A percentile compares a stretch with the other conserved stretches of the same genome.
phyloP scores from a whole-genome alignment of 1,140 invertebrate species.

The Lepidurus apus region DNA sequence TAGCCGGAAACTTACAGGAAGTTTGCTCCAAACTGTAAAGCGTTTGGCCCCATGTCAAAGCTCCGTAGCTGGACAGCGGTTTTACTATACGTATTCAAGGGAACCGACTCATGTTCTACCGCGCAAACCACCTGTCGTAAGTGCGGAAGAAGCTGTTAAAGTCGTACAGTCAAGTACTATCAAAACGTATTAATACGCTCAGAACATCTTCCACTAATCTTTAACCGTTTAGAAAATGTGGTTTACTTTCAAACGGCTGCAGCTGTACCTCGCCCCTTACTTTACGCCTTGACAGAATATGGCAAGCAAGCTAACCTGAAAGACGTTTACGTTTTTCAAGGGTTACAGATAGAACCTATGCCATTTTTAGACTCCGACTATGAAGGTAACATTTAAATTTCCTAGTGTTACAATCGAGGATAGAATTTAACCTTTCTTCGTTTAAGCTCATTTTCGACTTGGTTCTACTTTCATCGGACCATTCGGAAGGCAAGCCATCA shows the following conservation, averaged over 20 bases:
- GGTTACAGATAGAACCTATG: not conserved
- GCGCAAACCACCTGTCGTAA: not conserved
- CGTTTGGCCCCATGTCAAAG: not conserved
- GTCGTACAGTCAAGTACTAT: not conserved
- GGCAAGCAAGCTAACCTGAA: not conserved
- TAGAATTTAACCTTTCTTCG: not conserved
- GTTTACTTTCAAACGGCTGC: not conserved
- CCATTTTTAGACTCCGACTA: not conserved
- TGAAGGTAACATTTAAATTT: not conserved
- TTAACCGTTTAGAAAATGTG: not conserved
- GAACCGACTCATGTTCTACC: not conserved
- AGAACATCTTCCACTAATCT: not conserved
- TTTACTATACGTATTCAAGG: not conserved
- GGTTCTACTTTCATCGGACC: slow-evolving; percentile 85
- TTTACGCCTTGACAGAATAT: not conserved
- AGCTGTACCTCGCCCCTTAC: not conserved
- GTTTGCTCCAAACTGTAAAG: not conserved
- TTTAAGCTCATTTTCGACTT: slow-evolving; percentile 54
- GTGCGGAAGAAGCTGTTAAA: not conserved
- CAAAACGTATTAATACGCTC: not conserved
- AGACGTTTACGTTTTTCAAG: not conserved
- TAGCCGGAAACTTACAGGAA: not conserved
- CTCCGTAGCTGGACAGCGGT: not conserved
- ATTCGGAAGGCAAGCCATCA: slow-evolving; percentile 78
- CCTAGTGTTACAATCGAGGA: not conserved